Evolutionary conservation across 2,797 vertebrate species (phyloP).

Genomic region (Distichodus sexfasciatus): DNA sequence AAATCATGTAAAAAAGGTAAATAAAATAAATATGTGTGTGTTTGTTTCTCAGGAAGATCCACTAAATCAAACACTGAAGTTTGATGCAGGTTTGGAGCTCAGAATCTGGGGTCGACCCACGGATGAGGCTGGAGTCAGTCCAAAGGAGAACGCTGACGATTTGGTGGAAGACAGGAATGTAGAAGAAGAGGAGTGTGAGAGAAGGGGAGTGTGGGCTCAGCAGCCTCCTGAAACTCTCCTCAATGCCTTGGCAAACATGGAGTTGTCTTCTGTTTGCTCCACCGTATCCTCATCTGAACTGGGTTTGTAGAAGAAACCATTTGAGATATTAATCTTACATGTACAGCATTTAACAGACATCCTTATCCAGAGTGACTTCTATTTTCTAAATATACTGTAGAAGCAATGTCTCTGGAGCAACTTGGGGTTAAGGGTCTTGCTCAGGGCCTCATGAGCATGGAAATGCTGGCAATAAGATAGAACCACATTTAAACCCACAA

Average conservation of each 20-base stretch:
- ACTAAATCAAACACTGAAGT: conserved; percentile 71
- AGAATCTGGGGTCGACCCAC: conserved; percentile 57
- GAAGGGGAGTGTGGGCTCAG: conserved; percentile 55
- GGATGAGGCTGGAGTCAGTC: neutral
- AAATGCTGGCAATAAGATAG: too few relatives aligned
- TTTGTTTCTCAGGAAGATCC: conserved; percentile 66
- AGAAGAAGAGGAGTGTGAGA: conserved; percentile 14
- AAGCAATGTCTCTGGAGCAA: too few relatives aligned
- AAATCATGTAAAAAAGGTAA: neutral
- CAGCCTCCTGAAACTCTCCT: conserved; percentile 66
- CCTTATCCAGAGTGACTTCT: too few relatives aligned
- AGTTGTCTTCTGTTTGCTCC: conserved; percentile 49
- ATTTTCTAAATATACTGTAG: too few relatives aligned
- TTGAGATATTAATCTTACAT: too few relatives aligned
- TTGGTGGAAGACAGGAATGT: too few relatives aligned
- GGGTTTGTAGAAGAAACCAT: conserved; percentile 4
- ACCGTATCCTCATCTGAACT: neutral
- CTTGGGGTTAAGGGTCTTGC: too few relatives aligned
- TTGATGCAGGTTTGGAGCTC: conserved; percentile 64
- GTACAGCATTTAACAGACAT: too few relatives aligned
- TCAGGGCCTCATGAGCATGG: too few relatives aligned
- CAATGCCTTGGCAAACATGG: conserved; percentile 60
- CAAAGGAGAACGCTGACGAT: conserved; percentile 18
- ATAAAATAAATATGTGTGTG: neutral
- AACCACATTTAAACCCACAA: too few relatives aligned